Conservation (phyloP, 2,888 invertebrate species). For the Dorcus hopei region DNA sequence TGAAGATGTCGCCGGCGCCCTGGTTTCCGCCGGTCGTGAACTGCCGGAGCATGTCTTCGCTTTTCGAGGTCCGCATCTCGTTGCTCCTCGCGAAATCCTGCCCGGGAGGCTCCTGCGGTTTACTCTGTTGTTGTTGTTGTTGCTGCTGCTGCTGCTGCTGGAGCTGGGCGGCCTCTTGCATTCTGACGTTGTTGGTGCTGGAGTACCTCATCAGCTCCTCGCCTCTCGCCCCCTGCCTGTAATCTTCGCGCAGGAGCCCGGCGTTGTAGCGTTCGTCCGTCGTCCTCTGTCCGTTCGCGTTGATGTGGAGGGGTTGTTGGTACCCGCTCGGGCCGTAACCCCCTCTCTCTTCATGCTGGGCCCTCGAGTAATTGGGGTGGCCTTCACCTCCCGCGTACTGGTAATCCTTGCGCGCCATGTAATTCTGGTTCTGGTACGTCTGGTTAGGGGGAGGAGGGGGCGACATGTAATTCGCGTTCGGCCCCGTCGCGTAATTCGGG, state of each 20-base stretch:
- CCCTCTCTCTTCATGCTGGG: slow-evolving; percentile 27
- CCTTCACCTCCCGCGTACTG: slow-evolving; percentile 16
- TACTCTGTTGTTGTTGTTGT: background rate
- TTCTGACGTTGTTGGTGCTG: slow-evolving; percentile 38
- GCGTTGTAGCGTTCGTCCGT: slow-evolving; percentile 37
- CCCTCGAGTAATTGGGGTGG: slow-evolving; percentile 11
- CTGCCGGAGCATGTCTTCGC: slow-evolving; percentile 44
- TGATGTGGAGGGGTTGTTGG: slow-evolving; percentile 37
- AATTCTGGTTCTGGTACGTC: slow-evolving; percentile 5
- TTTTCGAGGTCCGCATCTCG: slow-evolving; percentile 44
- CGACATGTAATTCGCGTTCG: slow-evolving; percentile 20
- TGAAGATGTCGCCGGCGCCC: slow-evolving; percentile 31
- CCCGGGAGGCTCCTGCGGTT: slow-evolving; percentile 12
- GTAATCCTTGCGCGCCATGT: slow-evolving; percentile 9
- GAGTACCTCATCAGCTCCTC: slow-evolving; percentile 44
- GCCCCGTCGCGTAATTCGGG: slow-evolving; percentile 16
- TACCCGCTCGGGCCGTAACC: slow-evolving; percentile 33
- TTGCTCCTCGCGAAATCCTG: slow-evolving; percentile 35
- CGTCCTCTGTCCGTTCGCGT: slow-evolving; percentile 34
- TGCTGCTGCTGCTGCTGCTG: slow-evolving; percentile 11
- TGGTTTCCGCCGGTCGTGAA: slow-evolving; percentile 23
- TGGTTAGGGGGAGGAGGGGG: slow-evolving; percentile 17
- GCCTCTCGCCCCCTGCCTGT: slow-evolving; percentile 38
- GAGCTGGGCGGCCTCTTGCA: slow-evolving; percentile 38
- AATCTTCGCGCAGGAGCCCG: slow-evolving; percentile 42